Base-by-base conservation (phyloP, 1,140 invertebrate genomes). In the Drosophila albomicans region DNA sequence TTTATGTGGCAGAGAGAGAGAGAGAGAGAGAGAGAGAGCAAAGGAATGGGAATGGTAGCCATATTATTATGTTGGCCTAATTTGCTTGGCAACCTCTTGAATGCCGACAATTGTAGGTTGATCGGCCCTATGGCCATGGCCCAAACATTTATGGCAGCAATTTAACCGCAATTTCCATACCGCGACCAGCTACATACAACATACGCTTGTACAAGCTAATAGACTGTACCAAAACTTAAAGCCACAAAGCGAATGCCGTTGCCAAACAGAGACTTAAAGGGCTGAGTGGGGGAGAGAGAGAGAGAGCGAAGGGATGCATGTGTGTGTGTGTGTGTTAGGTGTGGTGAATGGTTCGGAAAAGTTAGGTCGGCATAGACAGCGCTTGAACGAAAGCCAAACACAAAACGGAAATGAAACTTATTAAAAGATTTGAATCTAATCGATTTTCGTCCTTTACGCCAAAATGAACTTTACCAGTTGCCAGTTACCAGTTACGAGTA, bases 391-490 rank as follows among this genome's bases (percentile, higher is more conserved):
- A 88, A 79, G 81, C 75, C 71, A 88, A 25, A 68, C 87, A 81
- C 88, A 91, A 85, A 82, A 75, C 88, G 88, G 88, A 91, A 91
- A 91, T 88, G 82, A 91, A 91, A 91, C 88, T 91, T 91, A 91
- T 91, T 91, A 91, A 91, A 91, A 91, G 88, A 91, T 91, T 91
- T 91, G 88, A 87, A 91, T 91, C 88, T 91, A 91, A 91, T 91
- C 88, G 88, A 91, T 91, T 91, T 91, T 88, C 77, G 78, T 89
- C 81, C 85, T 81, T 89, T 88, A 85, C 85, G 85, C 73, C 78
- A 69, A 89, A 88, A 78, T 81, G 85, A 88, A 88, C 78, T 85
- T 89, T 88, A 54, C 67, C 67, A 63, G 76, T 30, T 58, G 16
- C 45, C 57, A 43, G 49, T 41, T 49, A 13, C 35, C 43, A 45